Percentiles rank a stretch among this genome's conserved stretches.
These are phyloP conservation scores for Eufriesea mexicana DNA, from an alignment of 1,140 invertebrate species.

Conservation along the genomic window DNA sequence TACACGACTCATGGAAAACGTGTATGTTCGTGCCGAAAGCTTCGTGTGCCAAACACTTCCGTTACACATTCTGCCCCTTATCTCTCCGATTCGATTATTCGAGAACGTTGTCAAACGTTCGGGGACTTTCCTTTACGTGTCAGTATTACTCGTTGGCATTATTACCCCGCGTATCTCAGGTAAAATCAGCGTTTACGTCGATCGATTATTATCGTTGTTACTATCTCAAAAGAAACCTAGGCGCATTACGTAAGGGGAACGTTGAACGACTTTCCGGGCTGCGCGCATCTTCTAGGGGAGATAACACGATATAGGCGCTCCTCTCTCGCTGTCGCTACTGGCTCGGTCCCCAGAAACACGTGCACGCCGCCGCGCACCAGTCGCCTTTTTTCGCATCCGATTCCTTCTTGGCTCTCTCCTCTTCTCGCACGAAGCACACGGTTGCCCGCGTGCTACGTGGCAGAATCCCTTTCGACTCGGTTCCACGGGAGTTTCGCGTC, in stretches of 20 bases:
- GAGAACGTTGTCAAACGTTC: not conserved
- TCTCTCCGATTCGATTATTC: not conserved
- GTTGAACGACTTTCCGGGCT: slow-evolving; percentile 7
- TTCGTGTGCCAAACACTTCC: slow-evolving; percentile 10
- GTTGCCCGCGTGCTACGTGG: not conserved
- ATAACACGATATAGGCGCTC: slow-evolving; percentile 29
- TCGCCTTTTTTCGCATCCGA: not conserved
- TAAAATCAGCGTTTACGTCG: slow-evolving; percentile 15
- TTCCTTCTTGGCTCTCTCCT: not conserved
- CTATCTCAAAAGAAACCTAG: not conserved
- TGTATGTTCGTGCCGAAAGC: not conserved
- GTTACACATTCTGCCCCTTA: not conserved
- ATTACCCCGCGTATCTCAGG: slow-evolving; percentile 31
- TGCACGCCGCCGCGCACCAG: not conserved
- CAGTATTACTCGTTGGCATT: slow-evolving; percentile 57
- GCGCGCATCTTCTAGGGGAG: slow-evolving; percentile 26
- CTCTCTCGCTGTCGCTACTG: not conserved
- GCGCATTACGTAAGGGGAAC: slow-evolving; percentile 34
- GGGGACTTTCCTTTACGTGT: slow-evolving; percentile 31
- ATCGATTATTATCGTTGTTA: slow-evolving; percentile 47
- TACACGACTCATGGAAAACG: slow-evolving; percentile 10
- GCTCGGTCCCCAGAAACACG: not conserved
- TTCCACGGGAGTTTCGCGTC: not conserved
- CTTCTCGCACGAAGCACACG: not conserved
- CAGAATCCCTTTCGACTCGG: not conserved